Base-by-base conservation (phyloP, 1,140 invertebrate species). In the Sarcophaga peregrina region DNA sequence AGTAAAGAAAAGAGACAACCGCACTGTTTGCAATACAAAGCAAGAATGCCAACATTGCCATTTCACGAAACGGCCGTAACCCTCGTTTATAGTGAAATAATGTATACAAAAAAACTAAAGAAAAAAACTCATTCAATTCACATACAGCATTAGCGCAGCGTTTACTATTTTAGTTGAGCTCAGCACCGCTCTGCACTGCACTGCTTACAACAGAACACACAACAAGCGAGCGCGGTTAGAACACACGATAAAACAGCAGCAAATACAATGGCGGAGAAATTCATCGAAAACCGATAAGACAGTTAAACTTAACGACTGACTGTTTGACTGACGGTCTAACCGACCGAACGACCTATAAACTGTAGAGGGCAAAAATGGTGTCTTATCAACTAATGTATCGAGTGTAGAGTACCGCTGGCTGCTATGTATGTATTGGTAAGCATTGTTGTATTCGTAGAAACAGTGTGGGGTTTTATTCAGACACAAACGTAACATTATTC, bases 21-120 rank as follows among this genome's bases (percentile, higher is more conserved):
- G 88, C 86, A 86, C 88, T 78, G 87, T 84, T 89, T 88, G 86
- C 86, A 85, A 87, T 87, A 85, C 88, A 85, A 87, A 88, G 86
- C 88, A 89, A 89, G 88, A 90, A 90, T 90, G 88, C 87, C 82
- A 82, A 82, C 84, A 83, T 84, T 83, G 82, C 82, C 84, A 80
- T 82, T 84, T 84, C 80, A 73, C 72, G 15, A 62, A 52, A 80
- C 81, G 54, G 52, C 37, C 76, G 25, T 68, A 84, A 52, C 74
- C 83, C 73, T 37, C 72, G 25, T 37, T 37, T 37, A 17, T 17
- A 72, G 45, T 48, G 80, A 11, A 76, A 8, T 45, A 37, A 37
- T 48, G 17, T 10, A 76, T n/a, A 37, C 80, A 72, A 45, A 52
- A 37, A 15, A 62, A 72, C 3, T 8, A 17, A 25, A 25, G 3